phyloP scores from a whole-genome alignment of 2,113 vertebrate species.

The Notarius quadriscutis region DNA sequence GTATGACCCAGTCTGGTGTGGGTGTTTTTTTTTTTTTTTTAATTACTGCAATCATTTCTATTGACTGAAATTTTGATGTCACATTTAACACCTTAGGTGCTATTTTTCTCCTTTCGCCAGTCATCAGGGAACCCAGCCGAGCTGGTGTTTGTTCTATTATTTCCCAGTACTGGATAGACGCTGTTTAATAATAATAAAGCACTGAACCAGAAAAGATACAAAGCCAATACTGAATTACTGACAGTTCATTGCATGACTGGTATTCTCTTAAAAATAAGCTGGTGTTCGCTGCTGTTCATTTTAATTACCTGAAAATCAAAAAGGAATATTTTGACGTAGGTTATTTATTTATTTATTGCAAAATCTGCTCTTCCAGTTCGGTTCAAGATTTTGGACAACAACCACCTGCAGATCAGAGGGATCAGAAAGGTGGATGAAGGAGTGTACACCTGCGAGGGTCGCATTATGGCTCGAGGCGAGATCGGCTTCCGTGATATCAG shows the following conservation, averaged over 20 bases:
- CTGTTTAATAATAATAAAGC: not conserved
- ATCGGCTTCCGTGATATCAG: constrained; percentile 92
- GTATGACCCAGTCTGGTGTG: constrained; percentile 67
- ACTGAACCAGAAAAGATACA: not conserved
- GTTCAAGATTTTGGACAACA: constrained; percentile 89
- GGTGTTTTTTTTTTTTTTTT: not conserved
- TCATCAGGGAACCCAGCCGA: not conserved
- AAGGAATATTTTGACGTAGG: not conserved
- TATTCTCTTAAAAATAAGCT: constrained; percentile 4
- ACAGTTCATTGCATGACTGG: not conserved
- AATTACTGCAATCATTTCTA: not conserved
- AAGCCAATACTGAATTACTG: not conserved
- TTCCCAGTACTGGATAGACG: not conserved
- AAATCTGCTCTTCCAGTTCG: constrained; percentile 73
- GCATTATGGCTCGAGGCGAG: constrained; percentile 91
- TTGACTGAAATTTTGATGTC: not conserved
- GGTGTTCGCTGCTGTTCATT: not conserved
- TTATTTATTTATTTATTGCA: not conserved
- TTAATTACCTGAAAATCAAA: not conserved
- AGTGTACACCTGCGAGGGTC: constrained; percentile 89
- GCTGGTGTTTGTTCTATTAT: not conserved
- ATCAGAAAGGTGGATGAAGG: constrained; percentile 98
- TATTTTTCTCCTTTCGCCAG: not conserved
- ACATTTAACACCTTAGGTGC: not conserved
- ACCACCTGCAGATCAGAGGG: constrained; percentile 93